phyloP scores from a whole-genome alignment of 2,797 vertebrate species.

The Pachyuromys duprasi region DNA sequence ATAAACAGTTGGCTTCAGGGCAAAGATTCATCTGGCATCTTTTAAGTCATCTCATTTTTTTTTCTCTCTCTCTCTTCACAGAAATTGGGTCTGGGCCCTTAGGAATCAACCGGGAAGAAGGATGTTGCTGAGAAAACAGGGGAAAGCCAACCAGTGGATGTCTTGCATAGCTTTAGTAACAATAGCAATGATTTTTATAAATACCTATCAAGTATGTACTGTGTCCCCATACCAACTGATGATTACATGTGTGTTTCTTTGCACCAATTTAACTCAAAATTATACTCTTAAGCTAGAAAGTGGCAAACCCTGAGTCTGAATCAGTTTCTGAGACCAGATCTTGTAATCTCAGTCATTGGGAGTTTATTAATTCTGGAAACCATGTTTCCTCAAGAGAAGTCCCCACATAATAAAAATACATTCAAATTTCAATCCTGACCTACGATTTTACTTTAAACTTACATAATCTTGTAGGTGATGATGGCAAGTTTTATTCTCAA shows the following conservation, averaged over 20 bases:
- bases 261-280: not conserved
- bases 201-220: not conserved
- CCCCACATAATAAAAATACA: not conserved
- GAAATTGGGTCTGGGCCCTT: not conserved
- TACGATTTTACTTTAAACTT: not conserved
- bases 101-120: not conserved
- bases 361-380: conserved; percentile 4
- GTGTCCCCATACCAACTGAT: not conserved
- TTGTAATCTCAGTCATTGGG: not conserved
- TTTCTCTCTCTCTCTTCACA: not conserved
- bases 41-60: conserved; percentile 44
- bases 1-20: conserved; percentile 70
- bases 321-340: not conserved
- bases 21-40: conserved; percentile 53
- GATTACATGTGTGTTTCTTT: not conserved
- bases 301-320: not conserved
- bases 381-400: not conserved
- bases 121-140: conserved; percentile 4
- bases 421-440: not conserved
- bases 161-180: not conserved
- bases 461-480: conserved; percentile 29
- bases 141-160: not conserved
- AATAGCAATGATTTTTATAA: conserved; percentile 42
- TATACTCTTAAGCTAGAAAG: not conserved
- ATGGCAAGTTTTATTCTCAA: conserved; percentile 77